Base-by-base conservation (phyloP, 2,797 vertebrate species). In the Urocyon cinereoargenteus region DNA sequence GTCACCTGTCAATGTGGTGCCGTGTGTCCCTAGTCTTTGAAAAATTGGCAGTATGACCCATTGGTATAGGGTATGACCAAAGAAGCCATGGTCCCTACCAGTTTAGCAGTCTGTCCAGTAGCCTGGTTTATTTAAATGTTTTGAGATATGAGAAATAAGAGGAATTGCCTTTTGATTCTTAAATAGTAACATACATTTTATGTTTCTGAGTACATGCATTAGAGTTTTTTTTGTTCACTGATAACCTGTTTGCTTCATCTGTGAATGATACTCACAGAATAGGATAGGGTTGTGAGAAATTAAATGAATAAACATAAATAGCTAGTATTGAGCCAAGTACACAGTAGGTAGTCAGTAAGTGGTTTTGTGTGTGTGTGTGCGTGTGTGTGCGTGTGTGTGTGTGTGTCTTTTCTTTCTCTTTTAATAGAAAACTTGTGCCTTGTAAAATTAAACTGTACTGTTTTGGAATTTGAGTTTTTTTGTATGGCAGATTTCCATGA, bases 401-500 rank as follows among this genome's bases (percentile, higher is more conserved):
- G 6, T 82, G 19, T 57, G 3, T 45, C 16, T 18, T 34, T 19
- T 73, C 5, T n/a, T 15, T 84, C 21, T 75, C 53, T 88, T 61
- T 96, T 62, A 68, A 36, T 81, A 77, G 92, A 91, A 51, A 93
- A 92, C 59, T 70, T 86, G 53, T 53, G 59, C 55, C 61, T 90
- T 95, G 11, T 82, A 72, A 91, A 95, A 90, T 90, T 91, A 92
- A 97, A 94, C 70, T 66, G 45, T 90, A 55, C 81, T 96, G n/a
- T 94, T 96, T 90, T 95, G n/a, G 87, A 95, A 91, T 49, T 57
- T 92, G 40, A 21, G 85, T 88, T 95, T 95, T 95, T 88, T 95
- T 64, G 86, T 94, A 64, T 91, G 70, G 83, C 94, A 97, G 57
- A 96, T 97, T 97, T 97, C 92, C 96, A 79, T 79, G 75, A 97